Evolutionary conservation across 1,140 invertebrate genomes (phyloP).

Genomic region (Bombus haemorrhoidalis): DNA sequence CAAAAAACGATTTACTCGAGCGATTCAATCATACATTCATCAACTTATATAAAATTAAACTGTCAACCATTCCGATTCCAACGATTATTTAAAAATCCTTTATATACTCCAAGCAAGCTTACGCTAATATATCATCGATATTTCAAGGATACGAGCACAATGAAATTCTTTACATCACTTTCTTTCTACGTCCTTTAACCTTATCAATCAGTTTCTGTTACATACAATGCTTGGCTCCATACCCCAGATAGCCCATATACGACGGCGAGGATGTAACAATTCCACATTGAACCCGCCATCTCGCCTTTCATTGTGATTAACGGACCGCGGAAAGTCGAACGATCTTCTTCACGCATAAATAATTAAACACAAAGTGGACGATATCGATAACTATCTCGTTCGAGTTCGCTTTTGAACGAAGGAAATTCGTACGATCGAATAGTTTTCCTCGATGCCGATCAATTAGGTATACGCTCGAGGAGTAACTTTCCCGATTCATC

Average conservation of each 20-base stretch:
- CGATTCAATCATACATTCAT: neutral
- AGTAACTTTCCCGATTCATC: slow-evolving; percentile 45
- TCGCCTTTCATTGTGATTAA: slow-evolving; percentile 8
- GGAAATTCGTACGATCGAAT: neutral
- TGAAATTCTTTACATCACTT: neutral
- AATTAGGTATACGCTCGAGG: neutral
- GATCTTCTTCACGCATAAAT: neutral
- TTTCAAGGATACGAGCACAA: neutral
- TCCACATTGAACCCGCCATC: no score
- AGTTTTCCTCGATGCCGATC: neutral
- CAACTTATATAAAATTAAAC: neutral
- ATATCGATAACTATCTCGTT: neutral
- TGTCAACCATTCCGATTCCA: neutral
- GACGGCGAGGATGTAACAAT: neutral
- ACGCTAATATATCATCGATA: neutral
- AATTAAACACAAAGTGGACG: neutral
- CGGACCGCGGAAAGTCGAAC: neutral
- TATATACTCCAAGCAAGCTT: neutral
- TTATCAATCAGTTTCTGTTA: neutral
- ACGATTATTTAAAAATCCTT: neutral
- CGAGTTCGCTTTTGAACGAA: neutral
- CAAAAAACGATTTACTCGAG: no score
- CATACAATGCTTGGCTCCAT: neutral
- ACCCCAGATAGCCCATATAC: neutral
- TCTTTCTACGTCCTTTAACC: neutral